These are phyloP conservation scores for Platyrinchus mystaceus DNA, from an alignment of 2,797 vertebrate species.

Conservation along the genomic window DNA sequence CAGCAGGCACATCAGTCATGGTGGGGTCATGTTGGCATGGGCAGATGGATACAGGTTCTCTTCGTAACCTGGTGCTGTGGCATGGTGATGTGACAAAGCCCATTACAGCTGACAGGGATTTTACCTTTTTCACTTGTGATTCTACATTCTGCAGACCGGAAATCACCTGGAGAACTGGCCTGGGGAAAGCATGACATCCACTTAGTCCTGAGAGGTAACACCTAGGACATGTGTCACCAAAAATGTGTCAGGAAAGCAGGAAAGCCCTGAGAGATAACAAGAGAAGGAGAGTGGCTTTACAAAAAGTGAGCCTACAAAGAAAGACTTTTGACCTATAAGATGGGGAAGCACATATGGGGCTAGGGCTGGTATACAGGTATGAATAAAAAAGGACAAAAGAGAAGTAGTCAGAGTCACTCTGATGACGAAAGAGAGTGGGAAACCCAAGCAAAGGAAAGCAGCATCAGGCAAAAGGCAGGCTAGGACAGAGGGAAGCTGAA, in stretches of 20 bases:
- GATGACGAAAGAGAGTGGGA: not conserved
- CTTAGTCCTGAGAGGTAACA: not conserved
- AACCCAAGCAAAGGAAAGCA: not conserved
- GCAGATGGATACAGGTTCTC: not conserved
- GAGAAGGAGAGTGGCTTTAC: not conserved
- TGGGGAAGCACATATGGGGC: not conserved
- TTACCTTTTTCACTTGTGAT: not conserved
- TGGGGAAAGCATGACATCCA: not conserved
- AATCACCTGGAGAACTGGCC: not conserved
- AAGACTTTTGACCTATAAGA: not conserved
- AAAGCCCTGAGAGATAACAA: not conserved
- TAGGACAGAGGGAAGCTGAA: not conserved
- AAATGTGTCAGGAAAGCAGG: not conserved
- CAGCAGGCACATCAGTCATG: not conserved
- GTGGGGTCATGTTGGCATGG: fast-evolving
- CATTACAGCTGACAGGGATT: not conserved
- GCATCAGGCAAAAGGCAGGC: not conserved
- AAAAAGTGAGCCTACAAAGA: not conserved
- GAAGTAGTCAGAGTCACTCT: not conserved
- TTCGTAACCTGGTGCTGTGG: not conserved
- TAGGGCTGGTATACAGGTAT: not conserved
- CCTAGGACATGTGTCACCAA: fast-evolving
- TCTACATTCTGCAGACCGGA: not conserved
- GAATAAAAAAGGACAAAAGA: not conserved
- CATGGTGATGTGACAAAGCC: not conserved